Evolutionary conservation across 2,113 vertebrate genomes (phyloP).

Genomic region (Notechis scutatus): DNA sequence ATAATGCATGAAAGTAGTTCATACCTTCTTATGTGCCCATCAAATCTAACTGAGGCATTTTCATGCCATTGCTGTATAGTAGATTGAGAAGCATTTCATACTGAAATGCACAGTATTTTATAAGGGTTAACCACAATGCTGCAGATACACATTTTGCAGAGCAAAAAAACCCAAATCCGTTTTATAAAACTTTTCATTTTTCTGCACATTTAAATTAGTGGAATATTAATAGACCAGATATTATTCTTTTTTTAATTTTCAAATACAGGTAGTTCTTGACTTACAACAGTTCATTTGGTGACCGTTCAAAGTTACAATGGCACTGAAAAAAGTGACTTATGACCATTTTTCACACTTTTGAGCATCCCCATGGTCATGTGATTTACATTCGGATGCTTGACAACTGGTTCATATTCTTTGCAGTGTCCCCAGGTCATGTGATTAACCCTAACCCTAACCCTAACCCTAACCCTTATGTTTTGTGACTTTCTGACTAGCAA

Average conservation of each 20-base stretch:
- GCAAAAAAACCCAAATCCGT: conserved; percentile 22
- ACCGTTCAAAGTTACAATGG: too few relatives aligned
- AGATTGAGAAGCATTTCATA: conserved; percentile 59
- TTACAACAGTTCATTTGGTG: too few relatives aligned
- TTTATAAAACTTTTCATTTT: conserved; percentile 8
- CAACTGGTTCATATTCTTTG: too few relatives aligned
- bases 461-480: too few relatives aligned
- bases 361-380: too few relatives aligned
- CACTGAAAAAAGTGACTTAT: too few relatives aligned
- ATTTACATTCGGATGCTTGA: too few relatives aligned
- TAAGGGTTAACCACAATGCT: conserved; percentile 51
- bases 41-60: conserved; percentile 50
- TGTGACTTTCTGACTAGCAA: neutral
- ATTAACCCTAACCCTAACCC: too few relatives aligned
- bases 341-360: too few relatives aligned
- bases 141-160: conserved; percentile 23
- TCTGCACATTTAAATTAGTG: conserved; percentile 11
- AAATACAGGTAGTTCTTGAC: too few relatives aligned
- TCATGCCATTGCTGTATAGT: conserved; percentile 24
- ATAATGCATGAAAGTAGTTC: conserved; percentile 46
- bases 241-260: neutral
- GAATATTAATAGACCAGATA: conserved; percentile 27
- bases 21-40: conserved; percentile 47
- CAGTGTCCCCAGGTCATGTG: neutral
- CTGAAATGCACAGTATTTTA: conserved; percentile 63